Base-by-base conservation (phyloP, 2,797 vertebrate genomes). In the Harpagifer antarcticus region DNA sequence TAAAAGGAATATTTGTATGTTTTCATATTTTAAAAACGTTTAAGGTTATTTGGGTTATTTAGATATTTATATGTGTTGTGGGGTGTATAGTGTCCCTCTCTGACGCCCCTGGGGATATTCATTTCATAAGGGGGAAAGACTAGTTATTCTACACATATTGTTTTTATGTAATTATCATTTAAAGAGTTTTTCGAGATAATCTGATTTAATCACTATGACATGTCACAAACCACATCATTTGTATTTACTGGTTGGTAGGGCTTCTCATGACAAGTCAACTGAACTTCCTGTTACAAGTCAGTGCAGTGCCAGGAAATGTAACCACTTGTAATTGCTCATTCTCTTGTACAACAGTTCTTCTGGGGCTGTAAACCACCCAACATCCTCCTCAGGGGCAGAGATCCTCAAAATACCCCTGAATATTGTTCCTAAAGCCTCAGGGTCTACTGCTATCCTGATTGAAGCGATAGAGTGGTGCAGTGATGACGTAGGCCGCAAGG, bases 351-450 rank as follows among this genome's bases (percentile, higher is more conserved):
- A 54, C 42, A 62, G 68, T 57, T 54, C 60, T 62, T 76, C 48
- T 47, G 54, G 61, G 49, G 4, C 10, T 40, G 23, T 49, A 50
- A 79, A 74, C 31, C 23, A 53, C 43, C 47, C 20, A 53, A 31
- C 31, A 63, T 53, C 45, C 33, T 69, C 55, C 63, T 19, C 19
- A 60, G 71, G 71, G 67, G 66, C 50, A 52, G 6, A 70, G 9
- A 62, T 43, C 40, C 31, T 56, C 27, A 72, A 65, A 85, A 73
- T 42, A 74, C 9, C 50, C 53, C n/a, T 0, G 19, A 33, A 68
- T 8, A 13, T 37, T 27, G 27, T 40, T 66, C 57, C 42, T 54
- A 31, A 42, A 37, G 23, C 48, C 23, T 49, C 53, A 11, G 23
- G 6, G 31, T 13, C 47, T 47, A 14, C 37, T 40, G n/a, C 12